Base-by-base conservation (phyloP, 2,797 vertebrate species). In the Sarcophilus harrisii region DNA sequence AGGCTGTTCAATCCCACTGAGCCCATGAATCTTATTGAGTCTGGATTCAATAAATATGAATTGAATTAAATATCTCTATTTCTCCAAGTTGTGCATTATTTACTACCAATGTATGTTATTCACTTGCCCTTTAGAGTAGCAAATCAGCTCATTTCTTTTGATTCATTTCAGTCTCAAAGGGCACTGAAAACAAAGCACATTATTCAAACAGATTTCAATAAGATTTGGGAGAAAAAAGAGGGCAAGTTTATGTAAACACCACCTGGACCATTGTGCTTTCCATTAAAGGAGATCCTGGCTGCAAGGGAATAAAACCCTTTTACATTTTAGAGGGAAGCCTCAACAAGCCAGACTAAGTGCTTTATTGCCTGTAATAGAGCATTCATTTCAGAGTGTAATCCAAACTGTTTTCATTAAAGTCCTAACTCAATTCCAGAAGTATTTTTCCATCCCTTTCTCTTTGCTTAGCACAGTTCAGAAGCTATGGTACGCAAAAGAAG, bases 131-230 rank as follows among this genome's bases (percentile, higher is more conserved):
- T 94, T 94, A 89, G 1, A 4, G 90, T 45, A 92, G 89, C 55
- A 58, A 11, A 14, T 38, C 58, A 52, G 94, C 95, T 93, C 96
- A 95, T 57, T 94, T 90, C 93, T 95, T 97, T 91, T 54, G 89
- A 95, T 95, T 95, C 92, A 94, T 73, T 94, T 91, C 91, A 59
- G 93, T 96, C 95, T 96, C 93, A 93, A 81, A 97, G 95, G 95
- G 49, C 94, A 49, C 91, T 91, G 91, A 90, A 92, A 94, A 81
- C 59, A 58, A 94, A 94, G 91, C 38, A 92, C 49, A 59, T 28
- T 95, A 95, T 95, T 95, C 92, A 81, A 90, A 32, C 21, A n/a
- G 92, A 81, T 81, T 10, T 55, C 1, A 5, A 2, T 8, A 2
- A 30, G 29, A 38, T 54, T 58, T 11, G 8, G 92, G 45, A 58